Conservation (phyloP, 2,113 vertebrate genomes). For the Oreotrochilus melanogaster region DNA sequence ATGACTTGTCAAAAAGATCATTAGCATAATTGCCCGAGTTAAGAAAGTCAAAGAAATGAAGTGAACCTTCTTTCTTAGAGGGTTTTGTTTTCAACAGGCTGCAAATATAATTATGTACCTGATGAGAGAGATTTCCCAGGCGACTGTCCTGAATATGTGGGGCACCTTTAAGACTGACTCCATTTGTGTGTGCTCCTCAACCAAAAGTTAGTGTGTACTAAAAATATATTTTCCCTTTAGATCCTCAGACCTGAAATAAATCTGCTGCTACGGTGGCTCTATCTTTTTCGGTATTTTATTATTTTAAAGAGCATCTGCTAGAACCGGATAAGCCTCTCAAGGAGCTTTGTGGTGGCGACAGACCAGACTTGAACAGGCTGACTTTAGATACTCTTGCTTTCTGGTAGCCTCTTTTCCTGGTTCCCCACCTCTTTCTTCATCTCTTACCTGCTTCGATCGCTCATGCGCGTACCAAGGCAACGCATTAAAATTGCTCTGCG, state of each 20-base stretch:
- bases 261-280: conserved; percentile 10
- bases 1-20: conserved; percentile 54
- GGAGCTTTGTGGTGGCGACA: conserved; percentile 49
- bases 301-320: conserved; percentile 60
- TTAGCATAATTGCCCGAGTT: conserved; percentile 60
- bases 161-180: conserved; percentile 62
- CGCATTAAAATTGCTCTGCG: conserved; percentile 93
- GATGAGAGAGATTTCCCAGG: conserved; percentile 74
- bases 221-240: conserved; percentile 78
- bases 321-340: conserved; percentile 34
- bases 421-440: conserved; percentile 59
- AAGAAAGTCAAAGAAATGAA: conserved; percentile 27
- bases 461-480: conserved; percentile 90
- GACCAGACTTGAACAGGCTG: conserved; percentile 52
- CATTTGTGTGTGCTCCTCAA: conserved; percentile 50
- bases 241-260: conserved; percentile 63
- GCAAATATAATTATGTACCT: conserved; percentile 66
- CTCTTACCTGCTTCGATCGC: conserved; percentile 69
- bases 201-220: conserved; percentile 61
- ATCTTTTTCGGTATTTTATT: conserved; percentile 22
- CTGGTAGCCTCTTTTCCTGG: conserved; percentile 66
- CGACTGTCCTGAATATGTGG: conserved; percentile 68
- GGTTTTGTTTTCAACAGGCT: neutral
- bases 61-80: conserved; percentile 1
- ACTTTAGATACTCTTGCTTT: conserved; percentile 56